Base-by-base conservation (phyloP, 1,140 invertebrate species). In the Penaeus chinensis region DNA sequence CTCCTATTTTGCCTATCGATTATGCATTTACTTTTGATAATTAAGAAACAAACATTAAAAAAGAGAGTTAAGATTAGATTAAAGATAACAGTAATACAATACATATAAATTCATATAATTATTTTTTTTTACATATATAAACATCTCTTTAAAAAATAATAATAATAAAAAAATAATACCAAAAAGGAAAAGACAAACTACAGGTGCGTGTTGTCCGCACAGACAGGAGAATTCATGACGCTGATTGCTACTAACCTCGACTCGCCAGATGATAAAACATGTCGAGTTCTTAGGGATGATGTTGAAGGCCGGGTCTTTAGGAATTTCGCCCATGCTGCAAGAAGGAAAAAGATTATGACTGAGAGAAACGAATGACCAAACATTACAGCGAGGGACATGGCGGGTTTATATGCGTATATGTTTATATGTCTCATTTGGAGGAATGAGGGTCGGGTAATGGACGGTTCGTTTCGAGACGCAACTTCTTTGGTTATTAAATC, bases 181-280 rank as follows among this genome's bases (percentile, higher is more conserved):
- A 10, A 16, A 16, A 54, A 54, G 54, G 10, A 0, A 54, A 54
- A 42, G 16, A 54, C 0, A 54, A 11, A 54, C 54, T 54, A 13
- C 16, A 54, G 54, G 54, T 54, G 54, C 54, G 11, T 80, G 61
- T 71, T 24, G 1, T 2, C n/a, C 54, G 16, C 24, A n/a, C 20
- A 19, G 27, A 79, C 65, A 66, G 3, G 37, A 61, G 11, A 19
- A 19, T 10, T 65, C 60, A 37, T 78, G 63, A 60, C 16, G 37
- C 22, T 60, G 60, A 24, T 24, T 27, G 78, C 8, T 91, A 84
- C 91, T 92, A 91, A 96, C 95, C 93, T 97, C 96, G 83, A 97
- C 94, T 92, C 95, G 95, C 96, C 96, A 97, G 11, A 97, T 93
- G 63, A 95, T 93, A 92, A 97, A 97, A 61, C 94, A 94, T 19